A percentile compares a stretch with the other conserved stretches of the same genome.
Evolutionary conservation across 2,797 vertebrate species (phyloP).

Genomic region (Selene dorsalis): DNA sequence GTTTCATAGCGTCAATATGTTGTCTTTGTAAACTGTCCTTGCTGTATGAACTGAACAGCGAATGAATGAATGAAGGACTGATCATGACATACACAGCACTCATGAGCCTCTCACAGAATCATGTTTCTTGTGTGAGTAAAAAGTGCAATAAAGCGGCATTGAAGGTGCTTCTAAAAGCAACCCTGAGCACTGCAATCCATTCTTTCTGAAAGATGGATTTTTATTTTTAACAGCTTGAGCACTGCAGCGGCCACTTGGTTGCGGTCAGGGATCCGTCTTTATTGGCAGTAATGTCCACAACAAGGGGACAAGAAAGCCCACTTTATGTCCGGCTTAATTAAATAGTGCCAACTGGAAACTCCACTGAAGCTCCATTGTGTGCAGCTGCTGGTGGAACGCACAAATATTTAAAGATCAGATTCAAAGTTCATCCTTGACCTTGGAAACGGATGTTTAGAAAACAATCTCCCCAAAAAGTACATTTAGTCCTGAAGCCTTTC

Average conservation of each 20-base stretch:
- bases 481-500: background rate
- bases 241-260: constrained; percentile 1
- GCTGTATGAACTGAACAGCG: background rate
- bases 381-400: constrained; percentile 29
- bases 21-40: background rate
- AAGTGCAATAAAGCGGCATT: background rate
- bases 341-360: constrained; percentile 6
- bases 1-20: background rate
- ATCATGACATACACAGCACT: background rate
- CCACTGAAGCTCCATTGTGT: constrained; percentile 23
- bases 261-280: constrained; percentile 4
- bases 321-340: constrained; percentile 25
- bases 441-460: background rate
- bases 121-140: background rate
- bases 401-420: background rate
- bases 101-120: background rate
- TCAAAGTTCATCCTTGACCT: constrained; percentile 16
- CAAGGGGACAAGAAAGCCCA: constrained; percentile 17
- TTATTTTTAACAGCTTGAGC: constrained; percentile 2
- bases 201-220: background rate
- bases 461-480: background rate
- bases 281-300: constrained; percentile 12
- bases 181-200: background rate
- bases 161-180: constrained; percentile 10
- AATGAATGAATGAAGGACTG: background rate